These are phyloP conservation scores for Bubo blakistoni DNA, from an alignment of 2,113 vertebrate genomes.

Conservation along the genomic window DNA sequence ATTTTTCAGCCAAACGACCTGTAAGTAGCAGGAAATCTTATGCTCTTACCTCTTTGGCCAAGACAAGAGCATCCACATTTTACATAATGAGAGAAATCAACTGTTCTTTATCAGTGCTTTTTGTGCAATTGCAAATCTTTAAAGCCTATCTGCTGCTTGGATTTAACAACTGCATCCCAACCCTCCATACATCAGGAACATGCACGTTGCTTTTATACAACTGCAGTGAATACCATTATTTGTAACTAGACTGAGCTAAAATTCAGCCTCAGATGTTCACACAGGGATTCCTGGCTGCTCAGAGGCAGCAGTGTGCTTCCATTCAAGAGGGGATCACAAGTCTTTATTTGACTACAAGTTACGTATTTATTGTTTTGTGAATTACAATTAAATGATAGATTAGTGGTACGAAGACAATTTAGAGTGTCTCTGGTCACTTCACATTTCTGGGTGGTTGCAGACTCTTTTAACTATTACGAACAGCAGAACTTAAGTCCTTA, in stretches of 20 bases:
- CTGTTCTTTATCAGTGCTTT: constrained; percentile 61
- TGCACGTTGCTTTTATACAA: not conserved
- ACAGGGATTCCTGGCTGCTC: not conserved
- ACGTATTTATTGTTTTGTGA: not conserved
- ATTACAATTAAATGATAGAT: not conserved
- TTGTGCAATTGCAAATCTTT: constrained; percentile 59
- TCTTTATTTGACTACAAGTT: not conserved
- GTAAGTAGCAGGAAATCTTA: constrained; percentile 62
- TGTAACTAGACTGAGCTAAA: not conserved
- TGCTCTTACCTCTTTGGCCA: constrained; percentile 7
- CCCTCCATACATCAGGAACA: constrained; percentile 30
- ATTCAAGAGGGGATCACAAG: not conserved
- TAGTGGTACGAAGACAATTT: not conserved
- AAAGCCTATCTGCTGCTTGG: constrained; percentile 35
- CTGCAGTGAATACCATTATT: not conserved
- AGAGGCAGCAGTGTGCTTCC: not conserved
- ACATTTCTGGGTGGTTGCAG: not conserved
- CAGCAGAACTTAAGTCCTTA: not conserved
- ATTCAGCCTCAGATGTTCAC: not conserved
- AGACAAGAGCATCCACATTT: constrained; percentile 58
- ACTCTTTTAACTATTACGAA: not conserved
- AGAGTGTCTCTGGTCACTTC: not conserved
- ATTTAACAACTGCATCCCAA: constrained; percentile 43
- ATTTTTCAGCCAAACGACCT: constrained; percentile 66
- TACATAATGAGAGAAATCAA: constrained; percentile 64